Evolutionary conservation across 2,888 invertebrate genomes (phyloP).

Genomic region (Phytoseiulus persimilis): DNA sequence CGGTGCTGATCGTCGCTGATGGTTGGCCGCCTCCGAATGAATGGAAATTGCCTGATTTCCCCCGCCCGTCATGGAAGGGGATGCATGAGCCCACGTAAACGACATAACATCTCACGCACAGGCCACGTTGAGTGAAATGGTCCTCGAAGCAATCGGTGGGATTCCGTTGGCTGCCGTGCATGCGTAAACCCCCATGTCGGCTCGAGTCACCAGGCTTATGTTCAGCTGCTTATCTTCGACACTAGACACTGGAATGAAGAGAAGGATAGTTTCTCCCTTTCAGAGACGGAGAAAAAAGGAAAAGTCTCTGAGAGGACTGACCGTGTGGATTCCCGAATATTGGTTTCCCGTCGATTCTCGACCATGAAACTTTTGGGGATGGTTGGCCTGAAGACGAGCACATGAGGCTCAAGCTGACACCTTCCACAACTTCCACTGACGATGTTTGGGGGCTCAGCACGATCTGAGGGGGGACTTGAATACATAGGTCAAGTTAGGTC

Average conservation of each 20-base stretch:
- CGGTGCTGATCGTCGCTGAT: too few species aligned
- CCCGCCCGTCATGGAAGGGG: too few species aligned
- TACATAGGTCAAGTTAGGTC: constrained; percentile 44
- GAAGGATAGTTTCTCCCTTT: constrained; percentile 46
- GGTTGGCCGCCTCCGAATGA: too few species aligned
- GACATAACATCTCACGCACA: constrained; percentile 65
- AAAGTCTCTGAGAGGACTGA: too few species aligned
- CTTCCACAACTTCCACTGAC: constrained; percentile 67
- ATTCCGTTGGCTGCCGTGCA: constrained; percentile 78
- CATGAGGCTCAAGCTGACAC: constrained; percentile 68
- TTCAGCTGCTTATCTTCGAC: constrained; percentile 56
- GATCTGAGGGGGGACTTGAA: constrained; percentile 73
- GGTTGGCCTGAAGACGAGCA: constrained; percentile 73
- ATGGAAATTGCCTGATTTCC: too few species aligned
- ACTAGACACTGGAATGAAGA: constrained; percentile 42
- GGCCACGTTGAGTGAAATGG: constrained; percentile 74
- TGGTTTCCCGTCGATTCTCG: constrained; percentile 58
- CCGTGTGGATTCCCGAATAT: constrained; percentile 62
- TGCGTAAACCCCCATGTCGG: constrained; percentile 67
- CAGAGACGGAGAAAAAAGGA: too few species aligned
- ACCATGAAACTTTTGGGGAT: constrained; percentile 69
- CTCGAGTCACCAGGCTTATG: constrained; percentile 59
- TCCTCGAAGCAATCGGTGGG: constrained; percentile 69
- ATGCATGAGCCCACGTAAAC: too few species aligned
- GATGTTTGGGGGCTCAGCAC: constrained; percentile 55